These are phyloP conservation scores for Poecilia wingei DNA, from an alignment of 2,797 vertebrate species.

Conservation along the genomic window DNA sequence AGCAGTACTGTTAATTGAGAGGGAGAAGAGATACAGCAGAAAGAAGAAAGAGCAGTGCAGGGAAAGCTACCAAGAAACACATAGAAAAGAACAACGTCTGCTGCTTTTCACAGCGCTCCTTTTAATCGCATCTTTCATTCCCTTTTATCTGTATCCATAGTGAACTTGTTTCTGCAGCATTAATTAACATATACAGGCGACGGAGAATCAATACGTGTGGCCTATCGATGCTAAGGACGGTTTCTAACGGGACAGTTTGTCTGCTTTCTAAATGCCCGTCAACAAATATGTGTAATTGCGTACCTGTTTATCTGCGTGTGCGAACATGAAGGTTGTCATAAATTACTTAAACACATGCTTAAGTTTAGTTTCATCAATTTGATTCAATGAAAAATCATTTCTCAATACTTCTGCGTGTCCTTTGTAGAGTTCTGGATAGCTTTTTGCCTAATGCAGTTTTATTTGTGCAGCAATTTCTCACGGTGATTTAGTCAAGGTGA, in stretches of 20 bases:
- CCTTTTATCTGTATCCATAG: conserved; percentile 1
- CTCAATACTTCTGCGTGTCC: background rate
- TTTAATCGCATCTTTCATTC: conserved; percentile 9
- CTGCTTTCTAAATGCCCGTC: background rate
- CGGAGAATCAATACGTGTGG: conserved; percentile 11
- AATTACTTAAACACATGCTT: no score
- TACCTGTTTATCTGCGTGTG: background rate
- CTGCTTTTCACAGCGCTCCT: conserved; percentile 10
- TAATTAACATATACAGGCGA: conserved; percentile 20
- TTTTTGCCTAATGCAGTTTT: background rate
- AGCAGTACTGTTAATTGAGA: conserved; percentile 36
- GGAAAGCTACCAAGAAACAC: conserved; percentile 12
- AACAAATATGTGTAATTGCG: background rate
- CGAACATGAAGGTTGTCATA: no score
- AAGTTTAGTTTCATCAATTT: background rate
- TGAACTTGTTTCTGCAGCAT: conserved; percentile 12
- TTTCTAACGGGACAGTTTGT: conserved; percentile 8
- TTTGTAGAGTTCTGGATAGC: background rate
- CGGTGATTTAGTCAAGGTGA: background rate
- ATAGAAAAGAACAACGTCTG: conserved; percentile 15
- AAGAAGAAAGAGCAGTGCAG: conserved; percentile 7
- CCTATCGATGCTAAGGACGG: conserved; percentile 2
- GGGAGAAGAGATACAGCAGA: conserved; percentile 21
- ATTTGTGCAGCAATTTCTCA: background rate
- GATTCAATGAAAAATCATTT: background rate